Conservation (phyloP, 2,888 invertebrate genomes). For the Synergus itoensis region DNA sequence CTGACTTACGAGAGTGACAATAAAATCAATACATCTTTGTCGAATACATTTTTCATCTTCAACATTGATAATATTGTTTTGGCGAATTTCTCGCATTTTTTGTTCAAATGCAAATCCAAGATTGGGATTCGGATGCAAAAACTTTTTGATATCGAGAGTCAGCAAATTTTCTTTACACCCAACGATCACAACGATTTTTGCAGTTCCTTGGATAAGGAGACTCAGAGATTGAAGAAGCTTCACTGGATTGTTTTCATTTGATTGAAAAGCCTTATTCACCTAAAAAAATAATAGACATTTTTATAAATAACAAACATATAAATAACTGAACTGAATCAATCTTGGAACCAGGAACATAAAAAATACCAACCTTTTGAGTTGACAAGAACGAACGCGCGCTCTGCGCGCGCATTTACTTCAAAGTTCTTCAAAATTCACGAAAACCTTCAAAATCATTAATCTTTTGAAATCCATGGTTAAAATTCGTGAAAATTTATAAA, state of each 20-base stretch:
- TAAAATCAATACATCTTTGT: conserved; percentile 45
- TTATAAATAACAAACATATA: no score
- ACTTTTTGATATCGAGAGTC: conserved; percentile 45
- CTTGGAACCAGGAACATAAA: no score
- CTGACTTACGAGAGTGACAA: conserved; percentile 48
- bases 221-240: conserved; percentile 43
- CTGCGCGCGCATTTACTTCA: no score
- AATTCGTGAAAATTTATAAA: no score
- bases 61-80: not conserved
- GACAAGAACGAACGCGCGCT: no score
- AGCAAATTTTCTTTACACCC: conserved; percentile 37
- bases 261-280: conserved; percentile 43
- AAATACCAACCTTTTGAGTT: no score
- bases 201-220: conserved; percentile 16
- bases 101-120: conserved; percentile 50
- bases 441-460: no score
- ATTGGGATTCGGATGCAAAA: conserved; percentile 51
- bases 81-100: conserved; percentile 44
- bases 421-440: no score
- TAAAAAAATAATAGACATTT: no score
- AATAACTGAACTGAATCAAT: no score
- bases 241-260: conserved; percentile 40
- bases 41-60: conserved; percentile 45
- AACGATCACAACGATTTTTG: not conserved
- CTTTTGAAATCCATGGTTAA: no score